Conservation (phyloP, 2,113 vertebrate genomes). For the Thermophis baileyi region DNA sequence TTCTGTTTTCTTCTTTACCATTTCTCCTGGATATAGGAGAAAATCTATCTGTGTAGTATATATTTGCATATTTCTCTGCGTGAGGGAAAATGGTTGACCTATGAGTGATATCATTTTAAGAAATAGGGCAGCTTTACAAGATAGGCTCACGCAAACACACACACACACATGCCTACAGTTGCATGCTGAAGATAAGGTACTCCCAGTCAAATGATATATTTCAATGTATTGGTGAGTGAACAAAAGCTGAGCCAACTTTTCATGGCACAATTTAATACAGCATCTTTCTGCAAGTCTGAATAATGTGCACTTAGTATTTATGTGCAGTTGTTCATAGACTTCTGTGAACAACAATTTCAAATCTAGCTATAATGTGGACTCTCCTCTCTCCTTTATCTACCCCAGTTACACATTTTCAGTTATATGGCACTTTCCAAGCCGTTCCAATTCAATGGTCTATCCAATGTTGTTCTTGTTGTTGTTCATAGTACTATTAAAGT, state of each 20-base stretch:
- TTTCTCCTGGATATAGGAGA: not conserved
- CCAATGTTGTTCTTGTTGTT: not conserved
- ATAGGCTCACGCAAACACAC: not conserved
- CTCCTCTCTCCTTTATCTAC: not conserved
- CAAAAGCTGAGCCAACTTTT: not conserved
- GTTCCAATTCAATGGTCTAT: not conserved
- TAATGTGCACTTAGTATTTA: not conserved
- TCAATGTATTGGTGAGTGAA: not conserved
- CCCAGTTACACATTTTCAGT: not conserved
- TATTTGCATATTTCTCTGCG: not conserved
- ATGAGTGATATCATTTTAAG: not conserved
- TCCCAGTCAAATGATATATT: not conserved
- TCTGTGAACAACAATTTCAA: not conserved
- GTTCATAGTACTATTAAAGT: not conserved
- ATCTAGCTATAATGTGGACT: not conserved
- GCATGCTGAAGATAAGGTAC: not conserved
- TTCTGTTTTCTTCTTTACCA: not conserved
- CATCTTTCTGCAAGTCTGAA: not conserved
- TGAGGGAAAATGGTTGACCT: not conserved
- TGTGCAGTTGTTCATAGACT: not conserved
- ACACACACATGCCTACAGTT: not conserved
- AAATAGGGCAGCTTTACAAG: not conserved
- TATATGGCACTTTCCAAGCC: not conserved
- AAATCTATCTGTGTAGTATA: not conserved
- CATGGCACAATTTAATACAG: not conserved